Evolutionary conservation across 2,113 vertebrate species (phyloP).

Genomic region (Fregata magnificens): DNA sequence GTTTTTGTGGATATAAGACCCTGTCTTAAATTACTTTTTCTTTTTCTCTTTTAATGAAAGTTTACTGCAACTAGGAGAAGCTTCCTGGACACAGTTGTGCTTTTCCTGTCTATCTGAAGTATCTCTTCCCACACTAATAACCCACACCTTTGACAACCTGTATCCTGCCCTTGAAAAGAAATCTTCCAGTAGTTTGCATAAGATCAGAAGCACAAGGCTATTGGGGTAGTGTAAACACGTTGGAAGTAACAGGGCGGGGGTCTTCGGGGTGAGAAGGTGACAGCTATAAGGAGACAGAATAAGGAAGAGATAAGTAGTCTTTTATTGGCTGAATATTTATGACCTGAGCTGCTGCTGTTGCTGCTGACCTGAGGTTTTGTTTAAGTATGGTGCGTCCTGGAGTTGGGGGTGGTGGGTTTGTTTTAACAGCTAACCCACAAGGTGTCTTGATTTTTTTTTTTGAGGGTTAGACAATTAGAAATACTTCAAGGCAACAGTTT

Average conservation of each 20-base stretch:
- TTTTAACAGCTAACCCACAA: not conserved
- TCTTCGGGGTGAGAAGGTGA: not conserved
- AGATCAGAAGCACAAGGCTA: not conserved
- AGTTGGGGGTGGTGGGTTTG: not conserved
- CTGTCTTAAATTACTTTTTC: not conserved
- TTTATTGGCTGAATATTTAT: not conserved
- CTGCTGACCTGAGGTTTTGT: not conserved
- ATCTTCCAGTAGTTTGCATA: not conserved
- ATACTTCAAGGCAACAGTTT: not conserved
- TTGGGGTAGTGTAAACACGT: not conserved
- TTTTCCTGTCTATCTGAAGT: not conserved
- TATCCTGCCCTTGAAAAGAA: not conserved
- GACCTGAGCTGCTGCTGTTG: not conserved
- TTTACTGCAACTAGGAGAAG: not conserved
- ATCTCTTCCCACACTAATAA: not conserved
- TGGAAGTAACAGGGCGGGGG: not conserved
- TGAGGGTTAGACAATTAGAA: not conserved
- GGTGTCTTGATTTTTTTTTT: not conserved
- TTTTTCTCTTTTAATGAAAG: not conserved
- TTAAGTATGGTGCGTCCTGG: not conserved
- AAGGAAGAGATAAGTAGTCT: not conserved
- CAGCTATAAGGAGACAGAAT: not conserved
- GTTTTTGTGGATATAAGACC: not conserved
- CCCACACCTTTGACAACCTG: not conserved
- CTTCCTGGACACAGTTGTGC: not conserved